Conservation (phyloP, 2,888 invertebrate species). For the Microchrysa polita region DNA sequence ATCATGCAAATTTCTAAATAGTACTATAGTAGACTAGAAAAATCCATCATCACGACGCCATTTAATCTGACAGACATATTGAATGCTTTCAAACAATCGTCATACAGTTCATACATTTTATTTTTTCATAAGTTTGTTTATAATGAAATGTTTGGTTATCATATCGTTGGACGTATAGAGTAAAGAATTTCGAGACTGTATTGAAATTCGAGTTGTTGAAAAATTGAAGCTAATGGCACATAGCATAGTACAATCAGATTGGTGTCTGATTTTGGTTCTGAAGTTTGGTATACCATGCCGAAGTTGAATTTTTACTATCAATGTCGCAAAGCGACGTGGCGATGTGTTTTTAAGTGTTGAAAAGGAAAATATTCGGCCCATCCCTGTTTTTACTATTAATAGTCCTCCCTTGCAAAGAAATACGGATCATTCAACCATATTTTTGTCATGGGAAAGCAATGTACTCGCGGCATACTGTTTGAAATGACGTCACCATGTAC, state of each 20-base stretch:
- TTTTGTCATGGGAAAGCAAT: background rate
- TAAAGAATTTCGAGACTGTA: background rate
- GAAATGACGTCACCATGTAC: slow-evolving; percentile 15
- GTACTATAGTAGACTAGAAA: background rate
- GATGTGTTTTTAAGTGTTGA: too few relatives aligned
- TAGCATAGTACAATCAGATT: too few relatives aligned
- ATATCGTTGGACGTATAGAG: background rate
- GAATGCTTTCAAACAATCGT: background rate
- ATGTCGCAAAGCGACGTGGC: too few relatives aligned
- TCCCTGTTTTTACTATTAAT: background rate
- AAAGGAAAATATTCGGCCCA: background rate
- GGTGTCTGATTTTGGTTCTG: too few relatives aligned
- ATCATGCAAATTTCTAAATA: slow-evolving; percentile 9
- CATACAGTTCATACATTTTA: slow-evolving; percentile 17
- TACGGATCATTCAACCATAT: slow-evolving; percentile 30
- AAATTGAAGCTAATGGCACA: too few relatives aligned
- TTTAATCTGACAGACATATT: slow-evolving; percentile 47
- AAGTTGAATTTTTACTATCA: too few relatives aligned
- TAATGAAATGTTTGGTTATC: slow-evolving; percentile 22
- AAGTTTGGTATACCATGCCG: too few relatives aligned
- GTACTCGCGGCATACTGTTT: background rate
- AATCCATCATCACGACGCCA: slow-evolving; percentile 48
- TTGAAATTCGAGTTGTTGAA: background rate
- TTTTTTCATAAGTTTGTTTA: slow-evolving; percentile 1
- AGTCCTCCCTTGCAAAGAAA: slow-evolving; percentile 11